Conservation (phyloP, 2,797 vertebrate genomes). For the Arnoldichthys spilopterus region DNA sequence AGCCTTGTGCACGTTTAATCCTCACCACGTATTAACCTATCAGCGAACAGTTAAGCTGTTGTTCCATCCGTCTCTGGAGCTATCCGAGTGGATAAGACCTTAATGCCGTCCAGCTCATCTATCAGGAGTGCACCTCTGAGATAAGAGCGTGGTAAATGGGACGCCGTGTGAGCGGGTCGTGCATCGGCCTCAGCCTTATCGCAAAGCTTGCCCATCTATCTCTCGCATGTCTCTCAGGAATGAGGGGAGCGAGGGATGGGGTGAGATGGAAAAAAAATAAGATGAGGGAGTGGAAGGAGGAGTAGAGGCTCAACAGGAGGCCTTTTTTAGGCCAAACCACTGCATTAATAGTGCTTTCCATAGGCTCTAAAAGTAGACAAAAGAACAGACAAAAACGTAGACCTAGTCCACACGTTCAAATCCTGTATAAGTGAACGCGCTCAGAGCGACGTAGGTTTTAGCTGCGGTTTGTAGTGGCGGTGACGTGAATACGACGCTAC, state of each 20-base stretch:
- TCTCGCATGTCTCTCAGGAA: conserved; percentile 38
- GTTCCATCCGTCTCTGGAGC: conserved; percentile 49
- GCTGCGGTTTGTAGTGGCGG: too few relatives aligned
- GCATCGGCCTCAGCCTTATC: conserved; percentile 51
- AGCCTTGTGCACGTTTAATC: conserved; percentile 34
- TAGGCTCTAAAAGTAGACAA: not conserved
- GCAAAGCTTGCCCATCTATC: conserved; percentile 31
- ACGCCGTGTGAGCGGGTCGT: conserved; percentile 25
- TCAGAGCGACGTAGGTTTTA: too few relatives aligned
- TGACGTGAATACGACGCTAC: too few relatives aligned
- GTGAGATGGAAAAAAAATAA: not conserved
- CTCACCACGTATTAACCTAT: conserved; percentile 16
- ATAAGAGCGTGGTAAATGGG: conserved; percentile 64
- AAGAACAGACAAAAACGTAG: too few relatives aligned
- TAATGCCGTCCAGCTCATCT: conserved; percentile 59
- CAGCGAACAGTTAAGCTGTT: conserved; percentile 37
- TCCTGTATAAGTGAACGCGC: too few relatives aligned
- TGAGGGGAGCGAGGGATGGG: conserved; percentile 45
- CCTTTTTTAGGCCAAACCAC: not conserved
- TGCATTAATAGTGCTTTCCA: not conserved
- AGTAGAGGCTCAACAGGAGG: not conserved
- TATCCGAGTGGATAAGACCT: conserved; percentile 72
- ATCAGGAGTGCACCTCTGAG: conserved; percentile 56
- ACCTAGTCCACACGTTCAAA: too few relatives aligned
- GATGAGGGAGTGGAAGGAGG: not conserved